These are phyloP conservation scores for Benitochromis conjunctus DNA, from an alignment of 2,113 vertebrate genomes.

Conservation along the genomic window DNA sequence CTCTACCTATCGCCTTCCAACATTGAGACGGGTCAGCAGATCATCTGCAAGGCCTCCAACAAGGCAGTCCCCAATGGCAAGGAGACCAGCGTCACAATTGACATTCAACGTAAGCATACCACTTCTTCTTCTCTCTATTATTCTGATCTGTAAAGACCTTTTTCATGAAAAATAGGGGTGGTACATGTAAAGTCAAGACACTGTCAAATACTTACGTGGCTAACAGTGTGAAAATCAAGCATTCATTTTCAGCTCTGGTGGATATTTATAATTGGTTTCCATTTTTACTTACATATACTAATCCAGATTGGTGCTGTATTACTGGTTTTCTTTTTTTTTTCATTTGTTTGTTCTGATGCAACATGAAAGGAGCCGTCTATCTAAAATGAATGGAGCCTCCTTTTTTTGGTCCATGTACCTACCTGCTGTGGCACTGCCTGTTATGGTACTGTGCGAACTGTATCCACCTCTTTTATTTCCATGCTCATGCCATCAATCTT, in stretches of 20 bases:
- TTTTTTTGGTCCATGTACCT: slow-evolving; percentile 47
- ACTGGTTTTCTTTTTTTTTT: neutral
- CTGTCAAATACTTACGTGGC: slow-evolving; percentile 2
- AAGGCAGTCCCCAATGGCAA: slow-evolving; percentile 92
- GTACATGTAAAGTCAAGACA: neutral
- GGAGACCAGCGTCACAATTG: slow-evolving; percentile 92
- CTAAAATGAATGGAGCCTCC: slow-evolving; percentile 40
- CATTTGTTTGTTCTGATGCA: slow-evolving; percentile 28
- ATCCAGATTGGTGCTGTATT: slow-evolving; percentile 12
- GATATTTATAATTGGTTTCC: slow-evolving; percentile 48
- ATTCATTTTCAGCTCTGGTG: slow-evolving; percentile 36
- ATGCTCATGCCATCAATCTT: slow-evolving; percentile 58
- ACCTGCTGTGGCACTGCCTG: slow-evolving; percentile 16
- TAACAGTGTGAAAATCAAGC: slow-evolving; percentile 22
- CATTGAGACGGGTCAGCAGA: slow-evolving; percentile 91
- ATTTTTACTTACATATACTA: slow-evolving; percentile 15
- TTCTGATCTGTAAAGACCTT: neutral
- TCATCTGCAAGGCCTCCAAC: slow-evolving; percentile 92
- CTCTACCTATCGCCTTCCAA: slow-evolving; percentile 89
- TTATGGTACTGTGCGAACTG: slow-evolving; percentile 18
- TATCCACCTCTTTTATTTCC: slow-evolving; percentile 47
- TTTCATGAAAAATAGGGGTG: neutral
- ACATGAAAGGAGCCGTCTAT: slow-evolving; percentile 40
- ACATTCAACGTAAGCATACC: slow-evolving; percentile 92
- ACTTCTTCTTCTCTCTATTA: neutral